Percentiles rank a stretch among this genome's conserved stretches.
Evolutionary conservation across 2,888 invertebrate species (phyloP).

Genomic region (Eudasyphora cyanicolor): DNA sequence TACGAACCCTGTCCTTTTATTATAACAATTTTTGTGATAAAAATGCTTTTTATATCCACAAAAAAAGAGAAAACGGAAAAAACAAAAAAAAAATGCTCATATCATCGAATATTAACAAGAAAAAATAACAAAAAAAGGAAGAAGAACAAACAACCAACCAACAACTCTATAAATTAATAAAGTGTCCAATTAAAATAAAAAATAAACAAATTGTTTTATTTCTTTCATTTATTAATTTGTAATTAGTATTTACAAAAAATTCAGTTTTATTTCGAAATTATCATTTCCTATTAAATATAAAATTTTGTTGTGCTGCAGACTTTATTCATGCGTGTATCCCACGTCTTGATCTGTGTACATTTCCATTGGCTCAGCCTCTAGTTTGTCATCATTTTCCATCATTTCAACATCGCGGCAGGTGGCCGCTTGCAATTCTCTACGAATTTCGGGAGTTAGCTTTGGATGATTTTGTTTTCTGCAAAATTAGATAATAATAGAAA

Average conservation of each 20-base stretch:
- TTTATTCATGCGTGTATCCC: conserved; percentile 66
- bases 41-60: conserved; percentile 68
- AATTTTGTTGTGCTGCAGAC: background rate
- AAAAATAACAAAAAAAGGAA: conserved; percentile 38
- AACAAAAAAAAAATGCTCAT: conserved; percentile 62
- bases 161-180: conserved; percentile 56
- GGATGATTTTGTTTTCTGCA: conserved; percentile 78
- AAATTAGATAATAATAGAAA: conserved; percentile 37
- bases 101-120: conserved; percentile 67
- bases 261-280: background rate
- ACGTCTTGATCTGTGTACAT: conserved; percentile 76
- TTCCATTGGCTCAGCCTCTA: conserved; percentile 68
- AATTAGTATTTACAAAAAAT: conserved; percentile 35
- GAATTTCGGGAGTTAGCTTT: conserved; percentile 86
- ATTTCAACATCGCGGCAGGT: conserved; percentile 88
- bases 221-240: conserved; percentile 8
- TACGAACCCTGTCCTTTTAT: conserved; percentile 45
- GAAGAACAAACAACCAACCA: conserved; percentile 4
- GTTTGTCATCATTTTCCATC: conserved; percentile 74
- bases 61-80: conserved; percentile 41
- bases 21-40: conserved; percentile 67
- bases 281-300: conserved; percentile 13
- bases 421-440: conserved; percentile 92
- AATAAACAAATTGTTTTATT: conserved; percentile 41
- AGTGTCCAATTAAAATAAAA: conserved; percentile 61